phyloP scores from a whole-genome alignment of 2,888 invertebrate genomes.

The Eucera pruinosa region DNA sequence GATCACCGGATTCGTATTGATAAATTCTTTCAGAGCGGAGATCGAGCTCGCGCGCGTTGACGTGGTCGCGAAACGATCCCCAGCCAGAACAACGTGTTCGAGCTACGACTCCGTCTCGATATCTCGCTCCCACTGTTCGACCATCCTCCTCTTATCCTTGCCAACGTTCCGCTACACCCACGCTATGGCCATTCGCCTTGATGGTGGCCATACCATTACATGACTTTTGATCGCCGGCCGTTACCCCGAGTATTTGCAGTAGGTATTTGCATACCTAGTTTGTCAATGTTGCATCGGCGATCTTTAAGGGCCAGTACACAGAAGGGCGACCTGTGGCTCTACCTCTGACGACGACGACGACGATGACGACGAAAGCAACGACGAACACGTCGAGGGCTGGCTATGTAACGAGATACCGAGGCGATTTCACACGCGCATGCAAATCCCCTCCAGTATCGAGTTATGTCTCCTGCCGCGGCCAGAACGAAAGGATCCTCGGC shows the following conservation, averaged over 20 bases:
- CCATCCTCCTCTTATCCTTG: constrained; percentile 48
- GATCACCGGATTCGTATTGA: constrained; percentile 26
- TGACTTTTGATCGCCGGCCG: constrained; percentile 80
- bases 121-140: constrained; percentile 35
- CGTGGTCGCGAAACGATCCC: constrained; percentile 50
- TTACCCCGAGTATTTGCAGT: constrained; percentile 73
- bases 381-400: constrained; percentile 22
- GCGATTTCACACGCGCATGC: constrained; percentile 67
- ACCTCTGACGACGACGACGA: constrained; percentile 27
- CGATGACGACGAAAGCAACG: constrained; percentile 38
- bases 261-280: constrained; percentile 76
- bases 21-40: constrained; percentile 27
- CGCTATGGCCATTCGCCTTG: constrained; percentile 72
- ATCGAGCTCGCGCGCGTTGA: constrained; percentile 24
- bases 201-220: constrained; percentile 80
- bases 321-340: not conserved
- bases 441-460: constrained; percentile 60
- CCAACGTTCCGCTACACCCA: constrained; percentile 71
- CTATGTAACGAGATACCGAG: constrained; percentile 62
- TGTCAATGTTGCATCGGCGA: constrained; percentile 75
- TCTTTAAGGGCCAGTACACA: constrained; percentile 43
- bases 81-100: constrained; percentile 42
- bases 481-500: constrained; percentile 44
- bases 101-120: constrained; percentile 17
- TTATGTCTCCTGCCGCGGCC: constrained; percentile 47